A percentile compares a stretch with the other conserved stretches of the same genome.
phyloP scores from a whole-genome alignment of 2,113 vertebrate species.

The Ictidomys tridecemlineatus region DNA sequence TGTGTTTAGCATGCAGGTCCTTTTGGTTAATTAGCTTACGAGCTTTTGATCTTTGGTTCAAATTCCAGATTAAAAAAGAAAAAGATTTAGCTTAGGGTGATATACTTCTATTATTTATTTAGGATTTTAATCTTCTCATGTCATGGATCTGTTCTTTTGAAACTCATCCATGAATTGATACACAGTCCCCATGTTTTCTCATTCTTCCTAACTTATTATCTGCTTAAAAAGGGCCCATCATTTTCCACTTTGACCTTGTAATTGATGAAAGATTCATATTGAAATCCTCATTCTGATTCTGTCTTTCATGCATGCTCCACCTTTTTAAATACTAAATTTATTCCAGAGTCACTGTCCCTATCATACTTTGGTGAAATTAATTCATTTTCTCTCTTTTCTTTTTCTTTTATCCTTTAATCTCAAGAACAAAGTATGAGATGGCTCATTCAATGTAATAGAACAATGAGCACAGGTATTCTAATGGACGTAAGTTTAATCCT shows the following conservation, averaged over 20 bases:
- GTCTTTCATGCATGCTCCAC: neutral
- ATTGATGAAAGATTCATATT: neutral
- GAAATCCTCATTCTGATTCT: neutral
- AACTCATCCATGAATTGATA: neutral
- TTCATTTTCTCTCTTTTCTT: neutral
- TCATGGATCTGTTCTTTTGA: neutral
- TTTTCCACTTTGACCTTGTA: neutral
- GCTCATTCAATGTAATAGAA: neutral
- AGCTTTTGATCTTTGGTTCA: neutral
- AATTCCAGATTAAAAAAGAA: neutral
- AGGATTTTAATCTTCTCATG: neutral
- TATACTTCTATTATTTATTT: neutral
- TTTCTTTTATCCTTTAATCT: neutral
- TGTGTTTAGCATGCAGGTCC: neutral
- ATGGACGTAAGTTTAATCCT: neutral
- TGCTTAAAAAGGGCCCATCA: neutral
- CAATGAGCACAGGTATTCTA: neutral
- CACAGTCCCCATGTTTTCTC: neutral
- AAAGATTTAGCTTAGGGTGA: neutral
- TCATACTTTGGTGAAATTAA: neutral
- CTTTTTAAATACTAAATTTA: neutral
- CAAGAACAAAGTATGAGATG: neutral
- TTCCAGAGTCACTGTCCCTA: neutral
- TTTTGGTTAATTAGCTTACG: neutral
- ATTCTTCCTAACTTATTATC: neutral